A percentile compares a stretch with the other conserved stretches of the same genome.
These are phyloP conservation scores for Corythaeola cristata DNA, from an alignment of 2,113 vertebrate genomes.

Conservation along the genomic window DNA sequence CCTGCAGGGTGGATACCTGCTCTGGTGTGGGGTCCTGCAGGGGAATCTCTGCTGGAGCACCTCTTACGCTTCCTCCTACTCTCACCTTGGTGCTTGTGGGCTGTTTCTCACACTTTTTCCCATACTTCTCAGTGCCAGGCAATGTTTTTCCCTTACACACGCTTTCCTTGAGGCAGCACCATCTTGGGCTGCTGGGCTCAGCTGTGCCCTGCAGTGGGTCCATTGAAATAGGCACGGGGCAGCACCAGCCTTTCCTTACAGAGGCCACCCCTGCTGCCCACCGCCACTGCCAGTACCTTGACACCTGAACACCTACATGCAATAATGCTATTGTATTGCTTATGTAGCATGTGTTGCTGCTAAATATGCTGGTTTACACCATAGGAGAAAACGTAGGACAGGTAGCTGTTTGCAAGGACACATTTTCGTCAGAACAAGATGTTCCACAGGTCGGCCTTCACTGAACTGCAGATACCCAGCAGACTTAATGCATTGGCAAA, in stretches of 20 bases:
- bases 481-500: background rate
- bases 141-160: background rate
- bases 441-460: background rate
- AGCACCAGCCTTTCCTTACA: background rate
- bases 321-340: background rate
- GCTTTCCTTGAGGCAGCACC: background rate
- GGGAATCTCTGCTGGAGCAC: background rate
- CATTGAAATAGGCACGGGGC: rapidly evolving
- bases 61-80: background rate
- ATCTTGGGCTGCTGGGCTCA: background rate
- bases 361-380: background rate
- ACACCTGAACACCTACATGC: background rate
- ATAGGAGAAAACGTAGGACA: background rate
- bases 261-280: background rate
- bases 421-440: background rate
- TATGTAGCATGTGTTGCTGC: background rate
- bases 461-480: background rate
- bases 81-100: rapidly evolving
- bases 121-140: background rate
- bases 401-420: background rate
- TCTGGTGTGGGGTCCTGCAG: background rate
- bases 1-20: background rate
- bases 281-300: background rate
- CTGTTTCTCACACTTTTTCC: background rate
- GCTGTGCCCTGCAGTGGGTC: background rate